Evolutionary conservation across 1,140 invertebrate genomes (phyloP).

Genomic region (Platorchestia sp.): DNA sequence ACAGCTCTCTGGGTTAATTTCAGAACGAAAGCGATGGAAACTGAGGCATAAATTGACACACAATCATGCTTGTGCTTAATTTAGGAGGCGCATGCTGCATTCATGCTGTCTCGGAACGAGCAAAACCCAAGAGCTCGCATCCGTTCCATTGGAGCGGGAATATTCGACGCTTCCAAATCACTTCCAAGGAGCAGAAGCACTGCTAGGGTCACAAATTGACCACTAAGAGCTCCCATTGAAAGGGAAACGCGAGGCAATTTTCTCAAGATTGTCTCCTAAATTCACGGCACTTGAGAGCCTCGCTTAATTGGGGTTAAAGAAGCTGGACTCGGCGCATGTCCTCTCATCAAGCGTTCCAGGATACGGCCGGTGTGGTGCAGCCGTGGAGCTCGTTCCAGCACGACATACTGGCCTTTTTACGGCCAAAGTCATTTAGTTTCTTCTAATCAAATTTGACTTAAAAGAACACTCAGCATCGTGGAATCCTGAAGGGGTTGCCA

Average conservation of each 20-base stretch:
- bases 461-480: no score
- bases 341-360: not conserved
- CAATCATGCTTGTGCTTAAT: not conserved
- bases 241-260: conserved; percentile 17
- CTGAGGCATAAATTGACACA: not conserved
- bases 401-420: no score
- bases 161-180: not conserved
- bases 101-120: not conserved
- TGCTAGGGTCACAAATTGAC: conserved; percentile 15
- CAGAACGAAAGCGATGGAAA: not conserved
- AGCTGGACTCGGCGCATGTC: not conserved
- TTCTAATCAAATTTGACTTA: no score
- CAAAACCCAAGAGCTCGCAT: not conserved
- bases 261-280: conserved; percentile 18
- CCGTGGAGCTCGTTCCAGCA: no score
- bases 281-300: conserved; percentile 8
- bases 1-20: not conserved
- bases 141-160: not conserved
- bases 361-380: not conserved
- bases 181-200: not conserved
- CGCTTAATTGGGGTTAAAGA: conserved; percentile 29
- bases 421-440: no score
- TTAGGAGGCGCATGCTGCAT: not conserved
- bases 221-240: conserved; percentile 11
- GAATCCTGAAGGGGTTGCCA: no score